Base-by-base conservation (phyloP, 2,797 vertebrate species). In the Anomalospiza imberbis region DNA sequence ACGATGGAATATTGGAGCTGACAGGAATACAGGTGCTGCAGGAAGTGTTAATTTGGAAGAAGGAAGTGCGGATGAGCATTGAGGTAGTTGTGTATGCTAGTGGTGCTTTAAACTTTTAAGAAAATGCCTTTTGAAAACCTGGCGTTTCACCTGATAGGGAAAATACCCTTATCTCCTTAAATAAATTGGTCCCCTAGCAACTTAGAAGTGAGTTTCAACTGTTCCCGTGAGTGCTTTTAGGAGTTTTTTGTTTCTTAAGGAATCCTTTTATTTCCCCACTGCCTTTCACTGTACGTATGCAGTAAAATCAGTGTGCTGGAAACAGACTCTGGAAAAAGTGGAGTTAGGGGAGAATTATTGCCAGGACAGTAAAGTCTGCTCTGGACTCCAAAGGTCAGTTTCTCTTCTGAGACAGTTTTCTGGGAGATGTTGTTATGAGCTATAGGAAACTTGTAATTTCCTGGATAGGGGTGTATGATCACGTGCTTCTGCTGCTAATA, bases 1-100 rank as follows among this genome's bases (percentile, higher is more conserved):
- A 0, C 1, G 57, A 1, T 14, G 20, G 45, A 51, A 28, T 48
- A 4, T 11, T 12, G 28, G 44, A 75, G 44, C 38, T 17, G 71
- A 6, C 31, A 29, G 55, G 34, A 61, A 10, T 19, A 24, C 22
- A 12, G 26, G 42, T 55, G 55, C 54, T 54, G 26, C 34, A 20
- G 42, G 34, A 26, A 0, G 0, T 61, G 18, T 42, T 75, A 34
- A 26, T 81, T 32, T 54, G 48, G 62, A 62, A 50, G 19, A 68
- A 55, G 11, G 31, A 20, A 67, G 22, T 21, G 14, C 10, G 10
- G n/a, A 3, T 55, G 44, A 68, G 19, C 6, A 7, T 7, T 55
- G 31, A 15, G 26, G 3, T 42, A 40, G 31, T 36, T 5, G 25
- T 32, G 4, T 13, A 5, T 7, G 21, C 9, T 54, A 17, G 12